Evolutionary conservation across 2,888 invertebrate species (phyloP), one percentile per base, ranked within the genome.

Genomic region (Ectemnius cavifrons): DNA sequence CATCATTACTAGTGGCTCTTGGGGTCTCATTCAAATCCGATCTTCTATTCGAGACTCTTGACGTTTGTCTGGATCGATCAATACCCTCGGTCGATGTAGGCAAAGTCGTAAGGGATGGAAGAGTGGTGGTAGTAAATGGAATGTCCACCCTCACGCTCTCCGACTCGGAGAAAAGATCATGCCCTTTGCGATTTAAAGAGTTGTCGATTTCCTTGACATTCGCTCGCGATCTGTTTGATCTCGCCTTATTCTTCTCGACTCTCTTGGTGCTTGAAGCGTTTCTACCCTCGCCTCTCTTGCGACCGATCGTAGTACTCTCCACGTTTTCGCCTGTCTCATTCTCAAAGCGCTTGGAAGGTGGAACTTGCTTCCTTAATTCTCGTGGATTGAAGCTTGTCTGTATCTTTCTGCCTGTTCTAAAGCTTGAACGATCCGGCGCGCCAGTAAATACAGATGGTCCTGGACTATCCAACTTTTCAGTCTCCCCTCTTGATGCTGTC

Each of bases 361-460:
- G 74, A 28, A 84, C 37, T 23, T 80, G 82, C 11, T 70, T 80
- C 70, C 75, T 82, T 2, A 80, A 67, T 28, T 87, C 84, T 2
- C 71, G 80, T 11, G 81, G 63, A 0, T 81, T 74, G 14, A 79
- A 67, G 2, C 84, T 84, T 0, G 78, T 79, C 13, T 88, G 88
- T 45, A 86, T 86, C 71, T 89, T 89, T 56, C 89, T 79, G 8
- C 88, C 89, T 0, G 86, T 87, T 72, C 89, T 83, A 0, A 85
- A 87, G 49, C 85, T 84, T 46, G 84, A 73, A 0, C 74, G 59
- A 11, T 76, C 75, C 0, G 83, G 63, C 13, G 79, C 63, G 1
- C 73, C 77, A 0, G 75, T 49, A 47, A 81, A 83, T 2, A 84
- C 77, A 0, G 82, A 82, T 0, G 82, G 80, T 8, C 72, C 80